Base-by-base conservation (phyloP, 2,113 vertebrate genomes). In the Choloepus hoffmanni region DNA sequence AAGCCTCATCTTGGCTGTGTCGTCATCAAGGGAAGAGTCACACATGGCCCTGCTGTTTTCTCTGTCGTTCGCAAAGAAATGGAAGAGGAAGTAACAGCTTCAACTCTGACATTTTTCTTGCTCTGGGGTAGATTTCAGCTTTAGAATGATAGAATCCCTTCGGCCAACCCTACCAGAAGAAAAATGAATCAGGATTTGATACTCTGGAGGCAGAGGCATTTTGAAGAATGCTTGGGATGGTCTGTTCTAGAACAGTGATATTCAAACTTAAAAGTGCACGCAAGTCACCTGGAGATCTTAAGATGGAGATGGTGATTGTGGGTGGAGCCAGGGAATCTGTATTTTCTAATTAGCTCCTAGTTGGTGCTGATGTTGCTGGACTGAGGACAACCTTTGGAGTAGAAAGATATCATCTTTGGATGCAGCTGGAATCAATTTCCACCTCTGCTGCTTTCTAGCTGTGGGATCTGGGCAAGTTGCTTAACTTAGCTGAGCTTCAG, bases 1-100 rank as follows among this genome's bases (percentile, higher is more conserved):
- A 81, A 96, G 89, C 23, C 63, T 95, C 74, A 0, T 58, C 93
- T 92, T 85, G 96, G 95, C 58, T 82, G 78, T 97, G 92, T 83
- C 19, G 8, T 74, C 90, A 78, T 12, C 23, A 2, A 72, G 83
- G 28, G 70, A 95, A 93, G 91, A 96, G 92, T 95, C 88, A 84
- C 96, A 96, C 16, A 7, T 9, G 95, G 96, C 88, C 77, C 7
- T 96, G 79, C 82, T 87, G 84, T 53, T 78, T 97, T 95, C n/a
- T 85, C 65, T 96, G 78, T 93, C 50, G 36, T 93, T 92, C 86
- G 85, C 92, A 53, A 84, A 58, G 97, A 89, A 95, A 81, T 3
- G 19, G 70, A 79, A 88, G 73, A 85, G 77, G 93, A 94, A 96
- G 89, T 93, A 97, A 94, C 96, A 96, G 95, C 90, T 93, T 82